Base-by-base conservation (phyloP, 2,797 vertebrate species). In the Microcaecilia unicolor region DNA sequence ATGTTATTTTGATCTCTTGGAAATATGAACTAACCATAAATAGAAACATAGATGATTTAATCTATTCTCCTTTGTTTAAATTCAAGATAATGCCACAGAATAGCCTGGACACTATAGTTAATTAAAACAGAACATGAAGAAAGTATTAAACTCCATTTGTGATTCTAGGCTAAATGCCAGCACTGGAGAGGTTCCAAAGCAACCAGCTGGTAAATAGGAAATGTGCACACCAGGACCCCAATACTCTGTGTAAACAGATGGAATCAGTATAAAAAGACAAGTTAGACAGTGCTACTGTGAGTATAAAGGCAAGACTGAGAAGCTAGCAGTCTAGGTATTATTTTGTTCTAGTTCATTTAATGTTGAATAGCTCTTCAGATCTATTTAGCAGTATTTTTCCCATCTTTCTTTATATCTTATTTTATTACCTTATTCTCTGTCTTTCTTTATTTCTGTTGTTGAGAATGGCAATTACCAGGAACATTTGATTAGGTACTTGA, bases 131-230 rank as follows among this genome's bases (percentile, higher is more conserved):
- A 41, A 22, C 27, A 48, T 44, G 39, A 15, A 25, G 34, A 33
- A 26, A 46, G 44, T 40, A 39, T 34, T 47, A 25, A 32, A 34
- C 31, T 31, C 18, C 31, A 30, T 35, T 48, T 48, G 44, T 49
- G 36, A 29, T 37, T 32, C 23, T 34, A 53, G 78, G 81, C 74
- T 37, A 39, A 8, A 38, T n/a, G 74, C 81, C 83, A 83, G 67
- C 46, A 61, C 48, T 58, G 66, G 64, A 78, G 58, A 56, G 44
- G 50, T 54, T 74, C 80, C 78, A 83, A 63, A 54, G 61, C 80
- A 80, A 82, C 89, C 87, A 89, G 90, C 85, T 90, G 89, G 85
- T 87, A 91, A 92, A 92, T 92, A 88, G 89, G 86, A 89, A 81
- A 74, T 84, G 86, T 88, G 90, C 85, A 74, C 79, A 55, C 70